phyloP scores from a whole-genome alignment of 2,797 vertebrate genomes.

The Emys orbicularis region DNA sequence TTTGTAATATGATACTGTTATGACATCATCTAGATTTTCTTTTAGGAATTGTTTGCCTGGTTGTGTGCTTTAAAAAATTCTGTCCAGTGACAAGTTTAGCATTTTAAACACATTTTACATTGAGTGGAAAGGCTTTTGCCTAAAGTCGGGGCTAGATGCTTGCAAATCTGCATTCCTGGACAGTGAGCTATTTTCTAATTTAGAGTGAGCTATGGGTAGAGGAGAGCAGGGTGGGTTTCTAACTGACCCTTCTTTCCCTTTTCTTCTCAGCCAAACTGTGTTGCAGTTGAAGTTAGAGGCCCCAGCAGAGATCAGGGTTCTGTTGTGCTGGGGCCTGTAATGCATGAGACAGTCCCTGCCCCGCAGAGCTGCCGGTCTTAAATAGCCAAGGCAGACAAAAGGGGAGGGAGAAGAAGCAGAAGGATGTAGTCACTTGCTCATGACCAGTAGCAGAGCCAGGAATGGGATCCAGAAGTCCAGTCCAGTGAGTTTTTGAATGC shows the following conservation, averaged over 20 bases:
- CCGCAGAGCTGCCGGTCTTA: not conserved
- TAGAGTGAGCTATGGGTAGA: not conserved
- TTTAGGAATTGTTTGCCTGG: not conserved
- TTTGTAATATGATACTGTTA: conserved; percentile 54
- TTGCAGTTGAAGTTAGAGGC: not conserved
- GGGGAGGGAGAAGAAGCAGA: not conserved
- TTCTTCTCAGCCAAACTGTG: not conserved
- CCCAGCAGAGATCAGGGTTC: not conserved
- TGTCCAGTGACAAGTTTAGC: not conserved
- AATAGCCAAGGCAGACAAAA: not conserved
- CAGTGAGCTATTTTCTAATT: not conserved
- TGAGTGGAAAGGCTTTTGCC: not conserved
- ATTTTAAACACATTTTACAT: not conserved
- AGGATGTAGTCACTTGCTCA: not conserved
- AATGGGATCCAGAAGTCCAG: not conserved
- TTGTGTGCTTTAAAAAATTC: not conserved
- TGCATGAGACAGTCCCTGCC: not conserved
- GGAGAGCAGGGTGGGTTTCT: not conserved
- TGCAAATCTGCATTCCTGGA: not conserved
- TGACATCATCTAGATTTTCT: not conserved
- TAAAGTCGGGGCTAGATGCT: not conserved
- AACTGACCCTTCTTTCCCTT: not conserved
- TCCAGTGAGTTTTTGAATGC: not conserved
- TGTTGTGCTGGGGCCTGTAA: not conserved
- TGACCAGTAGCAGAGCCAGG: not conserved